A percentile compares a stretch with the other conserved stretches of the same genome.
These are phyloP conservation scores for Anastrepha ludens DNA, from an alignment of 1,140 invertebrate species.

Conservation along the genomic window DNA sequence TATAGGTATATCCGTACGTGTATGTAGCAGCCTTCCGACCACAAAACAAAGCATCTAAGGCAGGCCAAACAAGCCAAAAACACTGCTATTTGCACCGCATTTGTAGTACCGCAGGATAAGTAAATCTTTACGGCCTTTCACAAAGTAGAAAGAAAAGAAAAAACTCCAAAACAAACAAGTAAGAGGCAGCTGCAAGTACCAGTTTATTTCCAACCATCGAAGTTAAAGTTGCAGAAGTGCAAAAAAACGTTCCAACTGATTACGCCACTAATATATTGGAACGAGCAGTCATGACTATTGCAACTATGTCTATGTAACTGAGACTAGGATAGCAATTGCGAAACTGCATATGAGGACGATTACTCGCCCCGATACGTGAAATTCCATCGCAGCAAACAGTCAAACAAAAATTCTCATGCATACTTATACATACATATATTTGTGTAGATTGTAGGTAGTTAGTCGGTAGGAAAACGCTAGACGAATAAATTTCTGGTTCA, in stretches of 20 bases:
- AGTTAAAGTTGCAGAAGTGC: conserved; percentile 45
- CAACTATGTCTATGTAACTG: not conserved
- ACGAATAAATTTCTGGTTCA: too few species aligned
- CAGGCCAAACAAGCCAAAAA: conserved; percentile 35
- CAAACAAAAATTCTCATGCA: not conserved
- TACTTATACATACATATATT: too few species aligned
- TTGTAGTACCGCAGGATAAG: conserved; percentile 39
- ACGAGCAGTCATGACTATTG: not conserved
- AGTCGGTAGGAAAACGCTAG: too few species aligned
- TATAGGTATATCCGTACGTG: not conserved
- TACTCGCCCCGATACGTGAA: conserved; percentile 20
- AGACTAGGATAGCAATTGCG: conserved; percentile 29
- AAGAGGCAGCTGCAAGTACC: conserved; percentile 9
- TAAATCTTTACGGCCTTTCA: conserved; percentile 44
- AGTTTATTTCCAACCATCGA: not conserved
- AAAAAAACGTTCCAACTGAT: conserved; percentile 47
- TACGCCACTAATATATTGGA: conserved; percentile 50
- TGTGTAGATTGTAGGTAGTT: too few species aligned
- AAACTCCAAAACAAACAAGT: not conserved
- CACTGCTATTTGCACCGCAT: conserved; percentile 35
- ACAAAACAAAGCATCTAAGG: conserved; percentile 5
- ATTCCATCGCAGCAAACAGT: not conserved
- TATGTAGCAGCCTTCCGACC: not conserved
- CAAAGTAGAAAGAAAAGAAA: not conserved
- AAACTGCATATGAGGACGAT: conserved; percentile 22